Conservation (phyloP, 2,113 vertebrate species). For the Kryptolebias marmoratus region DNA sequence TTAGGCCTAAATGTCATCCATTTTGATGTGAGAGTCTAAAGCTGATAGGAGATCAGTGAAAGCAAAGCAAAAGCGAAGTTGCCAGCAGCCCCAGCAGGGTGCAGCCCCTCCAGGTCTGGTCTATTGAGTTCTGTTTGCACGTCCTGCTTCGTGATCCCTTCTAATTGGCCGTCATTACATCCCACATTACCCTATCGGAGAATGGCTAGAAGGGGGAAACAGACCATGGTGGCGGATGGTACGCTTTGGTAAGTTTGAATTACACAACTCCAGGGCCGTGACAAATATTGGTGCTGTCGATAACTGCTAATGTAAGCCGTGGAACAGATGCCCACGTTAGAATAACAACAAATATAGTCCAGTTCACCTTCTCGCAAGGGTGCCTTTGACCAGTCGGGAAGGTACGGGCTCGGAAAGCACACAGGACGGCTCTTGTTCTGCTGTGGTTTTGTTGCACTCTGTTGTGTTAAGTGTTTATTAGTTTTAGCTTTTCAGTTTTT, state of each 20-base stretch:
- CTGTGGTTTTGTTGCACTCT: slow-evolving; percentile 65
- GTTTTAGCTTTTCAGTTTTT: slow-evolving; percentile 28
- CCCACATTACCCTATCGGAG: slow-evolving; percentile 78
- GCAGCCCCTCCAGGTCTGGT: slow-evolving; percentile 45
- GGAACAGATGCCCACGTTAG: slow-evolving; percentile 74
- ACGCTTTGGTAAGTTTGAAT: slow-evolving; percentile 81
- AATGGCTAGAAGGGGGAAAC: slow-evolving; percentile 73
- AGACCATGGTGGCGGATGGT: slow-evolving; percentile 76
- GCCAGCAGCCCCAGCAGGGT: slow-evolving; percentile 30
- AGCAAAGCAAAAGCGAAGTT: neutral
- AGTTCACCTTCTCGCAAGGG: slow-evolving; percentile 78
- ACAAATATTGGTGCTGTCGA: slow-evolving; percentile 77
- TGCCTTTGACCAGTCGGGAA: slow-evolving; percentile 70
- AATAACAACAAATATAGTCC: slow-evolving; percentile 75
- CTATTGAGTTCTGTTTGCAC: slow-evolving; percentile 68
- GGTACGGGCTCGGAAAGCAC: slow-evolving; percentile 64
- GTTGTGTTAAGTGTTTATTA: slow-evolving; percentile 72
- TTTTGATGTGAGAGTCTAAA: neutral
- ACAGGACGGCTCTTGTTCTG: slow-evolving; percentile 67
- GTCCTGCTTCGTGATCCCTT: slow-evolving; percentile 81
- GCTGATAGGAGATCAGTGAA: slow-evolving; percentile 42
- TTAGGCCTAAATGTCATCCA: slow-evolving; percentile 27
- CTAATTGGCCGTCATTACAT: slow-evolving; percentile 82
- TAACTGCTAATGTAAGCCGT: slow-evolving; percentile 78
- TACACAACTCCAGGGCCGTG: slow-evolving; percentile 78